Percentiles rank a stretch among this genome's conserved stretches.
Evolutionary conservation across 1,140 invertebrate genomes (phyloP).

Genomic region (Ceratosolen solmsi): DNA sequence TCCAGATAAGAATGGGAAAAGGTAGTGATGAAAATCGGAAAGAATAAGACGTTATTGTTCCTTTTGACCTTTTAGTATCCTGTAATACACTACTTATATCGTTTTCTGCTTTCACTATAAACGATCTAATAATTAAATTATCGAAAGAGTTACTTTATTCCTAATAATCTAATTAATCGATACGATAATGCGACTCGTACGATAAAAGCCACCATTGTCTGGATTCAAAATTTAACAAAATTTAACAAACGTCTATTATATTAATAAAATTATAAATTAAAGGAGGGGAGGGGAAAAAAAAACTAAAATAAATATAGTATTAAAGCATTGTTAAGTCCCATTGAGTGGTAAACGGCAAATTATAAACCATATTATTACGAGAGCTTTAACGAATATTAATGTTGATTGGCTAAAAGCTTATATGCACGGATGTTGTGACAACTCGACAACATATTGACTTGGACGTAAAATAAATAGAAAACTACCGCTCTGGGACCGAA

Average conservation of each 20-base stretch:
- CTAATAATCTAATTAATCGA: background rate
- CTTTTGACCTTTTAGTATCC: constrained; percentile 13
- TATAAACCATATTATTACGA: background rate
- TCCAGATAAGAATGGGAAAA: constrained; percentile 7
- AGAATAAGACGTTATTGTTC: constrained; percentile 44
- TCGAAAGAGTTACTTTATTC: background rate
- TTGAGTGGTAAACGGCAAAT: background rate
- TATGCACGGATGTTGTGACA: too few species aligned
- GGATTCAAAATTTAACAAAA: too few species aligned
- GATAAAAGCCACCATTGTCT: too few species aligned
- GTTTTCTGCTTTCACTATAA: background rate
- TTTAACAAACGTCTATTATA: too few species aligned
- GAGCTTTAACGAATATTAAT: background rate
- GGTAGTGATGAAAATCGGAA: constrained; percentile 14
- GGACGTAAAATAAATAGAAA: too few species aligned
- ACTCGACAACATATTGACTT: too few species aligned
- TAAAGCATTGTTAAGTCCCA: background rate
- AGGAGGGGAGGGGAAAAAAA: too few species aligned
- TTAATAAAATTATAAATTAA: too few species aligned
- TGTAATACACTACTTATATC: background rate
- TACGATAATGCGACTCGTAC: background rate
- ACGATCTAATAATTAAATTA: background rate
- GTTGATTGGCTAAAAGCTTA: background rate
- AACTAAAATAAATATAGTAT: too few species aligned
- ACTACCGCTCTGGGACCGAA: too few species aligned